phyloP scores from a whole-genome alignment of 2,113 vertebrate species.

The Piprites chloris region DNA sequence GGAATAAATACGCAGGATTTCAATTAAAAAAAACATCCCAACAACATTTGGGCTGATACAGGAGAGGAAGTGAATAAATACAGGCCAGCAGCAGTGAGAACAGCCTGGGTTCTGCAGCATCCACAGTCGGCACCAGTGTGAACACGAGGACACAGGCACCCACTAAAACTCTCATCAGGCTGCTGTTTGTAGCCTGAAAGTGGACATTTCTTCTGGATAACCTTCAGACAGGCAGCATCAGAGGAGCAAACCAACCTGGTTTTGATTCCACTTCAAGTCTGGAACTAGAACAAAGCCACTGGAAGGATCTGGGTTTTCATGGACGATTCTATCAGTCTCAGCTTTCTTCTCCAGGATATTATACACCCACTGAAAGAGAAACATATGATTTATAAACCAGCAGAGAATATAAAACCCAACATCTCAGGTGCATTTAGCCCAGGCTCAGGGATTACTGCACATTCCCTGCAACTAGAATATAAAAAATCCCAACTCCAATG shows the following conservation, averaged over 20 bases:
- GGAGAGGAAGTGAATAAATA: background rate
- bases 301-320: conserved; percentile 84
- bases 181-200: background rate
- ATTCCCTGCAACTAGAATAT: background rate
- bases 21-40: background rate
- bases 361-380: conserved; percentile 89
- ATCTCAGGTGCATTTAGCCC: background rate
- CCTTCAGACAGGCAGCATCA: background rate
- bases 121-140: accelerated
- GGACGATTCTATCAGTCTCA: conserved; percentile 85
- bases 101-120: background rate
- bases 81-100: background rate
- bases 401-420: background rate
- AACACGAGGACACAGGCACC: background rate
- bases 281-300: conserved; percentile 90
- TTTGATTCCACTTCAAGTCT: conserved; percentile 96
- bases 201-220: background rate
- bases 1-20: background rate
- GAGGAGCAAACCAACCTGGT: conserved; percentile 78
- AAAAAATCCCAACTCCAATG: accelerated
- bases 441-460: background rate
- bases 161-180: background rate
- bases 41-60: background rate
- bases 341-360: conserved; percentile 97
- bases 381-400: background rate